These are phyloP conservation scores for Sebastes nivosus DNA, from an alignment of 2,797 vertebrate species.

Conservation along the genomic window DNA sequence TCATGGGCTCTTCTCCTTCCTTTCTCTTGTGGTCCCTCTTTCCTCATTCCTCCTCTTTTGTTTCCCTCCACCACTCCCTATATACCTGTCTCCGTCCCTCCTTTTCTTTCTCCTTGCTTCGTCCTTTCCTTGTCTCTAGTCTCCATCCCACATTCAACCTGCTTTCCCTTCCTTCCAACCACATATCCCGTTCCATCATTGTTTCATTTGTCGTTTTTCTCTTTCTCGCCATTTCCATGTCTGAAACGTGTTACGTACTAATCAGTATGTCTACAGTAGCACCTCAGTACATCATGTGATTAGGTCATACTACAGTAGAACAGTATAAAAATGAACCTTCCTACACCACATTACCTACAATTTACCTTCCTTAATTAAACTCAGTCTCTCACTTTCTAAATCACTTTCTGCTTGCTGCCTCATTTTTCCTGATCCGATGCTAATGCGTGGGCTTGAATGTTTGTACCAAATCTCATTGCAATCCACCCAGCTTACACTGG, in stretches of 20 bases:
- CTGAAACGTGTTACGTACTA: neutral
- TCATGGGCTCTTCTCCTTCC: slow-evolving; percentile 41
- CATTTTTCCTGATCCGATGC: neutral
- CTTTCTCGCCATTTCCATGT: neutral
- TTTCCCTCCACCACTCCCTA: neutral
- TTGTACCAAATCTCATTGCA: neutral
- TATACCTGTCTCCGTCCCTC: neutral
- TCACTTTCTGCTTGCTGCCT: neutral
- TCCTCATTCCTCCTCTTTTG: neutral
- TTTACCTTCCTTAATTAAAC: neutral
- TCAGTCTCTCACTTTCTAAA: neutral
- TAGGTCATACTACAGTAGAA: neutral
- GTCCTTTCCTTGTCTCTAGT: neutral
- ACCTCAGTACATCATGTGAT: neutral
- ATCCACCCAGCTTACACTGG: neutral
- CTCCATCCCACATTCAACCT: neutral
- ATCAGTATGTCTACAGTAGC: neutral
- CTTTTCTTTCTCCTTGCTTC: neutral
- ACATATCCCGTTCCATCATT: neutral
- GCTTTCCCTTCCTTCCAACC: neutral
- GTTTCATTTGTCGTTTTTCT: neutral
- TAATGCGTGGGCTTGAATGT: neutral
- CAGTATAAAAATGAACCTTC: neutral
- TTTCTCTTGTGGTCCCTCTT: slow-evolving; percentile 14
- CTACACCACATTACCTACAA: too few relatives aligned